Evolutionary conservation across 2,113 vertebrate genomes (phyloP), one percentile per base, ranked within the genome.

Genomic region (Xyliphius kryptos): DNA sequence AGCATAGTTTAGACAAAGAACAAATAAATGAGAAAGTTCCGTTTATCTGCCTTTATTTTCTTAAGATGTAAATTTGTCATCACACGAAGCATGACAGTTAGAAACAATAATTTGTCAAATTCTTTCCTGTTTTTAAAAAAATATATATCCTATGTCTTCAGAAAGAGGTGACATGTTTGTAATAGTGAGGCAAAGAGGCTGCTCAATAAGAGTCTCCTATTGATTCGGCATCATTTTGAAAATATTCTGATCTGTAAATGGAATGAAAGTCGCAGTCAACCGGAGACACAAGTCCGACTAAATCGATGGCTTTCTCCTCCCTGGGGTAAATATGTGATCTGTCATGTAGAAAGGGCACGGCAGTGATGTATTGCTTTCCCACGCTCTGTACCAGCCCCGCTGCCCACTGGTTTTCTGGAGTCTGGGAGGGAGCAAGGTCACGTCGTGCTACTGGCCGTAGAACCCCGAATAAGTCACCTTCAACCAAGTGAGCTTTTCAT

Each of bases 371-470:
- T 74, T 69, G 52, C 77, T 77, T 76, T 77, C 63, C 66, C 57
- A 60, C 66, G 69, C 75, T 70, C 63, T 52, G 67, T 71, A 80
- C 73, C 67, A 71, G 81, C 38, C 56, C 6, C 46, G n/a, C 20
- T 9, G 5, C 37, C 55, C 6, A 17, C 26, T 71, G 47, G 54
- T 16, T 70, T 73, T 60, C 63, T 68, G 51, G 63, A 70, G 62
- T 70, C 76, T 77, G 85, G 26, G 15, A 74, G 64, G n/a, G n/a
- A n/a, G 66, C 78, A 80, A 85, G 82, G 81, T 81, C 78, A 77
- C 56, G 26, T 68, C 49, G 67, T 44, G 46, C 71, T 63, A 51
- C 60, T 58, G 32, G 57, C 69, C 9, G 43, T 57, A 32, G 19
- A 61, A 36, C 21, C 16, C 37, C n/a, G 57, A 50, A 19, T 47